Evolutionary conservation across 2,113 vertebrate genomes (phyloP), one percentile per base, ranked within the genome.

Genomic region (Mirounga angustirostris): DNA sequence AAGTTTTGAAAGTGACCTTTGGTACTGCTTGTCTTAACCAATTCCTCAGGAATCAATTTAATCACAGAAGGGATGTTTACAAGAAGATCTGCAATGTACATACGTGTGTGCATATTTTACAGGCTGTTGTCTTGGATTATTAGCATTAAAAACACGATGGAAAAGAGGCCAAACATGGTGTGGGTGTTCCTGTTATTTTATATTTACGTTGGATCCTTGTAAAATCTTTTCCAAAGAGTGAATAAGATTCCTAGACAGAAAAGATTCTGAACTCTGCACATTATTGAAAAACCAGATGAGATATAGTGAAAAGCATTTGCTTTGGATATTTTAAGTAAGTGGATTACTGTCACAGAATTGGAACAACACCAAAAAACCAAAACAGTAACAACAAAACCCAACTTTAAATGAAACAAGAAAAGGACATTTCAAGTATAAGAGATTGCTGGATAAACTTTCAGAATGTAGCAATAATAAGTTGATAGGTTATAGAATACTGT

Each of bases 1-100:
- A 97, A 98, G 88, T 94, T 98, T 21, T 82, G 96, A 96, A 85
- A 83, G 93, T 94, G 91, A 95, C 7, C 97, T 97, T 59, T 86
- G 96, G 36, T 95, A 84, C 67, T 52, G 22, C 43, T 86, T 73
- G 69, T 58, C 73, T 80, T 46, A 65, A 74, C 56, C 56, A 56
- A 28, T 95, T 97, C 96, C 90, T 94, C 96, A 97, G 59, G 54
- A 89, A 79, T 46, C 93, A 78, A 54, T 92, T 91, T 85, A 92
- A 59, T 94, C 78, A 1, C 36, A 79, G 83, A 97, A 98, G 95
- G 79, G 76, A 86, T 1, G 2, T 50, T 90, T 98, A 54, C 82
- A 89, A 36, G 30, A 74, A 95, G 79, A 46, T 56, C 30, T 43
- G 58, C 0, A 0, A 6, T 65, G 74, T 19, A 50, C 84, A 46